A percentile compares a stretch with the other conserved stretches of the same genome.
phyloP scores from a whole-genome alignment of 2,797 vertebrate species.

The Vireo griseus region DNA sequence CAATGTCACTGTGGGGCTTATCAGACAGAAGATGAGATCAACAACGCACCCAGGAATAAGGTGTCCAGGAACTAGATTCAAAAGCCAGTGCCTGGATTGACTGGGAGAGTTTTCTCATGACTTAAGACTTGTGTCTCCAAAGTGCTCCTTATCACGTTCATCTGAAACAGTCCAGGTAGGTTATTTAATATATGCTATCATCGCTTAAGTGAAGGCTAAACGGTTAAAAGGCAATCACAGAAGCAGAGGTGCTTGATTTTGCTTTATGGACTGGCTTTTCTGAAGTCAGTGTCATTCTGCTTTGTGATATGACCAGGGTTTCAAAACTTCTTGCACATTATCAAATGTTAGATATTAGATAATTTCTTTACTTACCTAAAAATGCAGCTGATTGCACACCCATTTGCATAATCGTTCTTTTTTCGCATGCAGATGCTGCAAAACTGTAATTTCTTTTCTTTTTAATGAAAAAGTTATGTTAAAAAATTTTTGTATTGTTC shows the following conservation, averaged over 20 bases:
- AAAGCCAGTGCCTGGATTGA: background rate
- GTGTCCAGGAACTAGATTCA: background rate
- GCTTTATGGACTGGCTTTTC: background rate
- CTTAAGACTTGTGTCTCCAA: background rate
- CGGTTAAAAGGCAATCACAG: background rate
- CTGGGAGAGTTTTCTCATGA: background rate
- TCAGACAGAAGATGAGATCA: background rate
- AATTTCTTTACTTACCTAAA: background rate
- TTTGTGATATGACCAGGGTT: background rate
- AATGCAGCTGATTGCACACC: background rate
- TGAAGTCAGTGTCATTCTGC: background rate
- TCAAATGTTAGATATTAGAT: background rate
- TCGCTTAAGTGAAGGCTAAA: background rate
- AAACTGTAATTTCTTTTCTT: background rate
- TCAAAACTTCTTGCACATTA: background rate
- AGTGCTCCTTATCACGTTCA: background rate
- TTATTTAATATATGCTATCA: background rate
- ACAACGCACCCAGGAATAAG: background rate
- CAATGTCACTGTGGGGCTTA: accelerated
- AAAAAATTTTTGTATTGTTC: background rate
- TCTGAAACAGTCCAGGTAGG: background rate
- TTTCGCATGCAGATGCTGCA: background rate
- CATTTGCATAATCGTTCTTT: background rate
- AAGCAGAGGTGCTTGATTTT: background rate
- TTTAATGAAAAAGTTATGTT: background rate